Base-by-base conservation (phyloP, 2,113 vertebrate genomes). In the Taurulus bubalis region DNA sequence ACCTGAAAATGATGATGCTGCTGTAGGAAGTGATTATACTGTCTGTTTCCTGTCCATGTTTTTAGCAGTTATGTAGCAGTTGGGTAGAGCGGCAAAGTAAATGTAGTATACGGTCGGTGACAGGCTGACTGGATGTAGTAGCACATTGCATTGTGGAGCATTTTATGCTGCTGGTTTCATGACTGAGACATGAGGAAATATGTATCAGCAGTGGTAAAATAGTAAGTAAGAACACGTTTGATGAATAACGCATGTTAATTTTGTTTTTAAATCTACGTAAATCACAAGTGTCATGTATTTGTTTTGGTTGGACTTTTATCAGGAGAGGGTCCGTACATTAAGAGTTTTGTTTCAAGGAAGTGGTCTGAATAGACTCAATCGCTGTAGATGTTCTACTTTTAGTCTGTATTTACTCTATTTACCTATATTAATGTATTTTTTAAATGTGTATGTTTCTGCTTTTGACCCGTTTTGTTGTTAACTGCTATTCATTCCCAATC, bases 11-110 rank as follows among this genome's bases (percentile, higher is more conserved):
- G 79, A 49, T 73, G 79, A 75, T 66, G 80, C 69, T 71, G 80
- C 69, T 82, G 63, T 77, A 84, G 90, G 85, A 92, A 90, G 77
- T 85, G 86, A 87, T 85, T 55, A 24, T 45, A 7, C 32, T 20
- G 58, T 53, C 77, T 53, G 77, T 71, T 93, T 93, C 91, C 91
- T 93, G 86, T 82, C 83, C 70, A 55, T 76, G 85, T 71, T 82
- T 82, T 70, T 26, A 80, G 75, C 69, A 75, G 59, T 77, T 73
- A 16, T 16, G 47, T 56, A 53, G 10, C 30, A 40, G 49, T 9
- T 10, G 67, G 24, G 74, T 38, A 32, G n/a, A n/a, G 32, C 28
- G 75, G 70, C 34, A 63, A 47, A 70, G 80, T 81, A 91, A 82
- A 79, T 53, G 24, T 62, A 32, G 58, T 55, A 9, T 4, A 15